Base-by-base conservation (phyloP, 2,888 invertebrate genomes). In the Drosophila mimetica region DNA sequence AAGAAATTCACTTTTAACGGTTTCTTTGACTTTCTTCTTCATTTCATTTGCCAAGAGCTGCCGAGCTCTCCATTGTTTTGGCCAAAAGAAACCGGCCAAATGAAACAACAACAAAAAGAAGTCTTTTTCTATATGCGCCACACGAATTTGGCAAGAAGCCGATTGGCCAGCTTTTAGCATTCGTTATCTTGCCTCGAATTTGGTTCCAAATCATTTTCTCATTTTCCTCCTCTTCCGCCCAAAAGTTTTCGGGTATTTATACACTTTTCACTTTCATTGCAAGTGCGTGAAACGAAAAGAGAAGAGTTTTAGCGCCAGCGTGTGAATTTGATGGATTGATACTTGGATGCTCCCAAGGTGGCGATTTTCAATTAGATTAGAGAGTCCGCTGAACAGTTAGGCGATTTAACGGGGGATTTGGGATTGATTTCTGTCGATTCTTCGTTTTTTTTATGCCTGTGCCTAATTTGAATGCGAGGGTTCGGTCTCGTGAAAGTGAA, bases 231-330 rank as follows among this genome's bases (percentile, higher is more conserved):
- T 4, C 16, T 44, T 44, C 25, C 25, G 14, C 2, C 6, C 11
- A 5, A 16, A 2, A 16, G 25, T 36, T 36, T 50, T 14, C 25
- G 7, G 16, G 28, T 39, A 59, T 44, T 13, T 48, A 47, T 50
- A 37, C 20, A 48, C 57, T 76, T 86, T 83, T 86, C 84, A 86
- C 86, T 83, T 83, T 83, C 86, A 61, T 86, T 80, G 76, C 72
- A 54, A 75, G 64, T 74, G 71, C 80, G 75, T 74, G 71, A 83
- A 75, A 74, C 71, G 65, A 53, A 13, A 52, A 52, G 58, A 22
- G n/a, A 22, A 63, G 63, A 51, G 51, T 51, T 66, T 86, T 81
- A 81, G 77, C 80, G 80, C 64, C 71, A 72, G 73, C 65, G 75
- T 79, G 77, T 77, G 77, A 86, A 83, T 77, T 81, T 78, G 74